phyloP scores from a whole-genome alignment of 2,113 vertebrate genomes.

The Cyprinodon brontotheroides region DNA sequence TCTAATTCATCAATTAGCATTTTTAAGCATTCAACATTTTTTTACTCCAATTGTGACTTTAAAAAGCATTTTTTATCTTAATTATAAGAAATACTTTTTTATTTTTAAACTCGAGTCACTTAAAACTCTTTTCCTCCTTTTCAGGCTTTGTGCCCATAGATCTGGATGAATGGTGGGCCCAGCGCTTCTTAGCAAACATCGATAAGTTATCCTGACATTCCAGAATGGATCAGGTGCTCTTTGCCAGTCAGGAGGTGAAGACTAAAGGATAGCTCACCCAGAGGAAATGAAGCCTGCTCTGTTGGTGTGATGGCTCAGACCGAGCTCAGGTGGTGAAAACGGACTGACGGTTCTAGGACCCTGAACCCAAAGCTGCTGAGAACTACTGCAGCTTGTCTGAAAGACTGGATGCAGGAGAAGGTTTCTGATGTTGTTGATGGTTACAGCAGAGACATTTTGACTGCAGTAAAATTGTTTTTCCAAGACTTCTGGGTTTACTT shows the following conservation, averaged over 20 bases:
- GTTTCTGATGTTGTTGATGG: slow-evolving; percentile 9
- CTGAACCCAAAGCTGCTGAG: slow-evolving; percentile 3
- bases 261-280: not conserved
- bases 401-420: slow-evolving; percentile 1
- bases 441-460: slow-evolving; percentile 33
- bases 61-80: no score
- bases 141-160: slow-evolving; percentile 91
- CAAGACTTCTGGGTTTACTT: slow-evolving; percentile 21
- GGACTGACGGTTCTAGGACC: slow-evolving; percentile 34
- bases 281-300: not conserved
- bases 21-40: no score
- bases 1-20: no score
- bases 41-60: no score
- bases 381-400: slow-evolving; percentile 5
- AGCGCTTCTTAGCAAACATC: slow-evolving; percentile 91
- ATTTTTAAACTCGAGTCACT: no score
- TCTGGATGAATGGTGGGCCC: slow-evolving; percentile 94
- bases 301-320: slow-evolving; percentile 8
- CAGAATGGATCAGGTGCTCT: not conserved
- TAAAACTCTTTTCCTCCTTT: not conserved
- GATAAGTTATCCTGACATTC: slow-evolving; percentile 80
- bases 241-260: slow-evolving; percentile 22
- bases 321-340: slow-evolving; percentile 12
- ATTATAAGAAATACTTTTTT: no score
- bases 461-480: slow-evolving; percentile 68